A percentile compares a stretch with the other conserved stretches of the same genome.
phyloP scores from a whole-genome alignment of 2,888 invertebrate species.

The Andrena praecox region DNA sequence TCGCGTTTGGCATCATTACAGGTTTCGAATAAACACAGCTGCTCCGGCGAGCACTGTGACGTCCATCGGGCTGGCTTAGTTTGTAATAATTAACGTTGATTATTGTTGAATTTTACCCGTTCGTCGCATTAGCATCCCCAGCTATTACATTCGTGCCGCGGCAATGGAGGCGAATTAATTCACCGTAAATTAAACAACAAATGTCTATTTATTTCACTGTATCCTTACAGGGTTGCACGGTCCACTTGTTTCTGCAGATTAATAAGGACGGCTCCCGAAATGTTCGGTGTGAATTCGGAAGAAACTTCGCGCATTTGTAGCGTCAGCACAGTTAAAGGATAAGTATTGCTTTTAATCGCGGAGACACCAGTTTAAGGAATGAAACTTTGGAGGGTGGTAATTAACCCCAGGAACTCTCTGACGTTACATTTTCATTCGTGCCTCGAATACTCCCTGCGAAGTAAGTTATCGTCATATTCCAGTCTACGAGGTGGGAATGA shows the following conservation, averaged over 20 bases:
- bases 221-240: too few species aligned
- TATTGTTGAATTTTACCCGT: neutral
- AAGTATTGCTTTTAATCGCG: neutral
- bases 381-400: too few species aligned
- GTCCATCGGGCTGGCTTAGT: neutral
- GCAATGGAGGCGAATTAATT: neutral
- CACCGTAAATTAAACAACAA: neutral
- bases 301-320: neutral
- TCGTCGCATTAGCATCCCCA: neutral
- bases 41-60: neutral
- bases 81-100: conserved; percentile 17
- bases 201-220: too few species aligned
- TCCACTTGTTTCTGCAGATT: too few species aligned
- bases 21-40: conserved; percentile 5
- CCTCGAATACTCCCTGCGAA: too few species aligned
- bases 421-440: neutral
- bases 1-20: neutral
- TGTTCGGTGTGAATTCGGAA: too few species aligned
- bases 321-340: neutral
- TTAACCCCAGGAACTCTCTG: neutral
- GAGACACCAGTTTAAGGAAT: too few species aligned
- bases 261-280: too few species aligned
- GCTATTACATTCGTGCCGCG: neutral
- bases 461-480: too few species aligned
- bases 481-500: too few species aligned